Evolutionary conservation across 2,797 vertebrate genomes (phyloP).

Genomic region (Scleropages formosus): DNA sequence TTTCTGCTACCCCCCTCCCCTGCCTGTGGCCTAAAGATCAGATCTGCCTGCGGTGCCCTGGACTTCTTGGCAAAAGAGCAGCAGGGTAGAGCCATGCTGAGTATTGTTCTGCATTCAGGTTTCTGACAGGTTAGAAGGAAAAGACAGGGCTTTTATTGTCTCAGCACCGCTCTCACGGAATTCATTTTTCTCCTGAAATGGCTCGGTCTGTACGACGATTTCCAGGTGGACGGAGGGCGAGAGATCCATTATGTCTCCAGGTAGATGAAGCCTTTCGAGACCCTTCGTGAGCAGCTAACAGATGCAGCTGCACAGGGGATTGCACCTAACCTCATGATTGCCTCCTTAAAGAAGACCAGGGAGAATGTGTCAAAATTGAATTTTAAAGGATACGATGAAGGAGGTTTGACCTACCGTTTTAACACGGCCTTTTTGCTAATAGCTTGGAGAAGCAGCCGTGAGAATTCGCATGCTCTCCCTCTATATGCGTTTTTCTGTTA

Average conservation of each 20-base stretch:
- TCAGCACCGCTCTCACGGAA: conserved; percentile 8
- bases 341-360: background rate
- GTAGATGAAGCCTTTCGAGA: background rate
- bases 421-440: conserved; percentile 20
- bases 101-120: background rate
- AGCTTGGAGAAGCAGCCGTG: background rate
- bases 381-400: too few species aligned
- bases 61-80: background rate
- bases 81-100: background rate
- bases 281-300: background rate
- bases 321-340: background rate
- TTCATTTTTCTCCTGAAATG: conserved; percentile 7
- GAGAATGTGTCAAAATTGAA: too few species aligned
- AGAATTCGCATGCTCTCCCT: conserved; percentile 17
- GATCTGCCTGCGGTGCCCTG: background rate
- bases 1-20: background rate
- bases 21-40: conserved; percentile 16
- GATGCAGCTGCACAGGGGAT: background rate
- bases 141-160: conserved; percentile 17
- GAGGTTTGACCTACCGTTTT: conserved; percentile 6
- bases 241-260: background rate
- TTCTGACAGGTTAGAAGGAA: conserved; percentile 4
- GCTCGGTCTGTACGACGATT: background rate
- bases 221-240: background rate
- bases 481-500: too few species aligned